Percentiles rank a stretch among this genome's conserved stretches.
phyloP scores from a whole-genome alignment of 2,797 vertebrate genomes.

The Diplodus puntazzo region DNA sequence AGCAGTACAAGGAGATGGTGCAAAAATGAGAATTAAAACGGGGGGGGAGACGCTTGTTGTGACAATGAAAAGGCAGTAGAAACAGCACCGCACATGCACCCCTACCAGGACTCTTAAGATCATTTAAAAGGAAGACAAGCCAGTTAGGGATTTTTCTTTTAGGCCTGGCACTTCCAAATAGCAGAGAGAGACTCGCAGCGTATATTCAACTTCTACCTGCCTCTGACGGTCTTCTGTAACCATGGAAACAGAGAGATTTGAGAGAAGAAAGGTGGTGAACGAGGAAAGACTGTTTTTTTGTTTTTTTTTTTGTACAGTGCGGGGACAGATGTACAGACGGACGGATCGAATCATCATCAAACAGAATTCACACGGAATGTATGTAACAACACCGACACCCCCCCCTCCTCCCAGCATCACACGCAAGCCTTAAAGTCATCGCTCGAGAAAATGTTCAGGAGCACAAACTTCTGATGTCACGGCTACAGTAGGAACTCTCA shows the following conservation, averaged over 20 bases:
- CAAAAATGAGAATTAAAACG: conserved; percentile 10
- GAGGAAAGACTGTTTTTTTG: conserved; percentile 3
- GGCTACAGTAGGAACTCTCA: conserved; percentile 34
- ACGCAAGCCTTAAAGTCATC: conserved; percentile 14
- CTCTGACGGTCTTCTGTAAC: conserved; percentile 63
- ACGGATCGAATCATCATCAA: conserved; percentile 29
- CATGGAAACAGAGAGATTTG: conserved; percentile 68
- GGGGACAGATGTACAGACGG: conserved; percentile 2
- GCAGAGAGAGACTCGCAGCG: conserved; percentile 34
- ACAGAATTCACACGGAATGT: not conserved
- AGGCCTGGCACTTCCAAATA: conserved; percentile 36
- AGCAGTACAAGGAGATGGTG: not conserved
- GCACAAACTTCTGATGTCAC: conserved; percentile 35
- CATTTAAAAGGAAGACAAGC: conserved; percentile 30
- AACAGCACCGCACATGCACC: not conserved
- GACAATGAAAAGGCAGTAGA: conserved; percentile 22
- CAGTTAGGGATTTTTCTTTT: not conserved
- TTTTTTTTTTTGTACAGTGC: conserved; percentile 4
- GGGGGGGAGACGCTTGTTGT: not conserved
- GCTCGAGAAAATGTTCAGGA: conserved; percentile 19
- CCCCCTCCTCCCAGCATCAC: not conserved
- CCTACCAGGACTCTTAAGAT: not conserved
- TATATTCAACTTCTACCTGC: conserved; percentile 54
- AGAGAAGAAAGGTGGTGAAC: conserved; percentile 47
- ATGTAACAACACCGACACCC: conserved; percentile 5